Evolutionary conservation across 2,888 invertebrate species (phyloP).

Genomic region (Cyclophora punctaria): DNA sequence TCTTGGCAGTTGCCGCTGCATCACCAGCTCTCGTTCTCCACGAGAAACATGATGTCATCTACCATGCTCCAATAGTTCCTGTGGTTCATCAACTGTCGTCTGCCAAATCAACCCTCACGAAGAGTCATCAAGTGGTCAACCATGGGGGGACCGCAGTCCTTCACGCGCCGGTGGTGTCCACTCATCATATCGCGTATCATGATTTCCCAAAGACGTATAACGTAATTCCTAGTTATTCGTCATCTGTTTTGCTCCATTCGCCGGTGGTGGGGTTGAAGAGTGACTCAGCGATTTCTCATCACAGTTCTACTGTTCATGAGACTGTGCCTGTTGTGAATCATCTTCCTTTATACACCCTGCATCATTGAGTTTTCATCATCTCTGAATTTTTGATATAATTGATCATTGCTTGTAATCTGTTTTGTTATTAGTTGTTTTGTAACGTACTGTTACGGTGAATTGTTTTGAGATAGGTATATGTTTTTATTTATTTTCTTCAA

Average conservation of each 20-base stretch:
- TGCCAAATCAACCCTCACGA: slow-evolving; percentile 9
- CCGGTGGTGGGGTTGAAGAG: slow-evolving; percentile 40
- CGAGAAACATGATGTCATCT: slow-evolving; percentile 43
- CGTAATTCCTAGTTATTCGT: not conserved
- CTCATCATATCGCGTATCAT: slow-evolving; percentile 7
- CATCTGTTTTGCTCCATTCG: slow-evolving; percentile 13
- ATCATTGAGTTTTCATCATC: too few relatives aligned
- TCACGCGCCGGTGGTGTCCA: slow-evolving; percentile 20
- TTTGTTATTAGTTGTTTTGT: not conserved
- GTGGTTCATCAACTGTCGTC: slow-evolving; percentile 19
- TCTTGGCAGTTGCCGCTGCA: slow-evolving; percentile 39
- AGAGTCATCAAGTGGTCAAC: slow-evolving; percentile 25
- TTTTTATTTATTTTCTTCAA: too few relatives aligned
- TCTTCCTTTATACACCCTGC: slow-evolving; percentile 31
- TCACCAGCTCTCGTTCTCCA: slow-evolving; percentile 38
- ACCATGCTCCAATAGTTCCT: slow-evolving; percentile 35
- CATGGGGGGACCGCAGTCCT: slow-evolving; percentile 32
- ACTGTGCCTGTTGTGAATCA: slow-evolving; percentile 45
- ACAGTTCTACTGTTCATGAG: slow-evolving; percentile 64
- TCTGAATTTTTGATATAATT: too few relatives aligned
- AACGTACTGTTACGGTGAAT: too few relatives aligned
- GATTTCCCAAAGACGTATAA: not conserved
- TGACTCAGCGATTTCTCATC: slow-evolving; percentile 63
- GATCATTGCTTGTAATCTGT: not conserved
- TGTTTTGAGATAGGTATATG: too few relatives aligned